These are phyloP conservation scores for Amphiura filiformis DNA, from an alignment of 35 echinoderm and acorn worm genomes.

Conservation along the genomic window DNA sequence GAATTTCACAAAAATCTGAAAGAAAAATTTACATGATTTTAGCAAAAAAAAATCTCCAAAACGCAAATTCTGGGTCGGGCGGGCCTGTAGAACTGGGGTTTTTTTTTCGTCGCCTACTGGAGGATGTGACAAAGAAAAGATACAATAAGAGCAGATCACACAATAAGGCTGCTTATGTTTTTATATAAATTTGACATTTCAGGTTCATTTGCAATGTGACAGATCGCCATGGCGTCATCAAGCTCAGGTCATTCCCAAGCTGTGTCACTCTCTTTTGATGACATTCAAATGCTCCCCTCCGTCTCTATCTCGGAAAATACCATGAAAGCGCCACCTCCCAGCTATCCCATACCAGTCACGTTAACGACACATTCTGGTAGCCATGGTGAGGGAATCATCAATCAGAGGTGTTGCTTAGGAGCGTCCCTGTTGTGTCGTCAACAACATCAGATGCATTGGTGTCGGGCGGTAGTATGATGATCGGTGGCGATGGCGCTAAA, in stretches of 20 bases:
- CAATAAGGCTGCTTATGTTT: no score
- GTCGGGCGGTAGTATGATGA: background rate
- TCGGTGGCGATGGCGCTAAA: background rate
- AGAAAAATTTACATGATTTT: no score
- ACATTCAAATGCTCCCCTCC: no score
- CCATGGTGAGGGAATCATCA: background rate
- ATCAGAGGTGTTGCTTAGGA: background rate
- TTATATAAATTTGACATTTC: no score
- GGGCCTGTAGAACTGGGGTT: no score
- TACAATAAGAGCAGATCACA: no score
- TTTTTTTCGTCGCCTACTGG: no score
- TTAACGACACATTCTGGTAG: background rate
- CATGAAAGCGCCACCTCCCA: background rate
- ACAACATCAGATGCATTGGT: background rate
- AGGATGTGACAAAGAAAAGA: no score
- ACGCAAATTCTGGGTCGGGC: no score
- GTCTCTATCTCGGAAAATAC: background rate
- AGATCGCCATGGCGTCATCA: background rate
- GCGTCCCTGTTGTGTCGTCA: background rate
- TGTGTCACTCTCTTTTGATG: background rate
- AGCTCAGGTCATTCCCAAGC: background rate
- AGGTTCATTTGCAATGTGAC: background rate
- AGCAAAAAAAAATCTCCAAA: no score
- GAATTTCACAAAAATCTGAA: no score
- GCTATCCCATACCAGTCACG: background rate